phyloP scores from a whole-genome alignment of 2,113 vertebrate species.

The Ophiodon elongatus region DNA sequence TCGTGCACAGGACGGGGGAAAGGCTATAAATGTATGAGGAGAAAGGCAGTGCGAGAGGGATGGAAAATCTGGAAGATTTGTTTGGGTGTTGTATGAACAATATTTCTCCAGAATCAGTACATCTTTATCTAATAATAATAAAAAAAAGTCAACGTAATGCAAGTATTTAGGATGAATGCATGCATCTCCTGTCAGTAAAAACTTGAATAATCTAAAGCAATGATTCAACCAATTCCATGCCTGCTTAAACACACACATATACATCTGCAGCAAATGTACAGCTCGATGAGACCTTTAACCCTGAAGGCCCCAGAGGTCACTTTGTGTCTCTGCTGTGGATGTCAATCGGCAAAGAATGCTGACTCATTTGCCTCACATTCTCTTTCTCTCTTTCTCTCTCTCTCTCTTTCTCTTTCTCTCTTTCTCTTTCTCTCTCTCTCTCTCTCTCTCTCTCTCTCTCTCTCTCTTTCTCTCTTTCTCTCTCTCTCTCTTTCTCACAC shows the following conservation, averaged over 20 bases:
- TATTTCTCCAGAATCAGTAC: not conserved
- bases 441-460: not conserved
- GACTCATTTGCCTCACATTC: constrained; percentile 40
- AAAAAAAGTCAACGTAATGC: not conserved
- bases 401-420: not conserved
- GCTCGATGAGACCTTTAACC: constrained; percentile 57
- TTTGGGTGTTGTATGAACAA: not conserved
- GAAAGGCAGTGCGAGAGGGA: not conserved
- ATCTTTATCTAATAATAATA: not conserved
- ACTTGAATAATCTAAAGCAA: not conserved
- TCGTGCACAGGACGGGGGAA: not conserved
- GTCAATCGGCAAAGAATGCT: constrained; percentile 57
- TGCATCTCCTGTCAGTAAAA: not conserved
- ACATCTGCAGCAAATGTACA: constrained; percentile 15
- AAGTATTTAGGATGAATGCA: not conserved
- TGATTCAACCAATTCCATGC: not conserved
- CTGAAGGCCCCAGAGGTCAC: constrained; percentile 35
- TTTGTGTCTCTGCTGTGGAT: constrained; percentile 16
- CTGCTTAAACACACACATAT: not conserved
- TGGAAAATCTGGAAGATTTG: not conserved
- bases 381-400: not conserved
- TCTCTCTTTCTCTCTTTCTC: not conserved
- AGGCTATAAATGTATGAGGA: not conserved
- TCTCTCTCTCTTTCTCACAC: not conserved
- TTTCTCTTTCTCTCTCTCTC: not conserved